phyloP scores from a whole-genome alignment of 1,140 invertebrate genomes.

The Cardiocondyla obscurior region DNA sequence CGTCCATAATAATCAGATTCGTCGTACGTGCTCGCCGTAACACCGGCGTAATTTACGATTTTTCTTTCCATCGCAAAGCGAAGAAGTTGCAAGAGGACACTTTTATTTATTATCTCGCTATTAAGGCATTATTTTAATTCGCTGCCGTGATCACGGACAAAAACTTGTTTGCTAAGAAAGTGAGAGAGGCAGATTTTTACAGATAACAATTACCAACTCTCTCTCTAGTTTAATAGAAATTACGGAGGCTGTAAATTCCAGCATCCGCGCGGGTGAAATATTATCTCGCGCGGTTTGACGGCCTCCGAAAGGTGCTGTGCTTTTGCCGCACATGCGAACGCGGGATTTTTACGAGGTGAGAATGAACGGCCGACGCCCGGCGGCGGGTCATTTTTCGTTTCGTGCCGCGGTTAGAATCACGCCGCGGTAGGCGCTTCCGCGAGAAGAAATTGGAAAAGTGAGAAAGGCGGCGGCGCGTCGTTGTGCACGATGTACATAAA shows the following conservation, averaged over 20 bases:
- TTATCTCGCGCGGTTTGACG: neutral
- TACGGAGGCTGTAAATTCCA: neutral
- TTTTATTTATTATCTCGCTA: neutral
- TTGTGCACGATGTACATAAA: slow-evolving; percentile 38
- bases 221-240: neutral
- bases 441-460: slow-evolving; percentile 67
- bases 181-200: neutral
- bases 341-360: neutral
- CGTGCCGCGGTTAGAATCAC: slow-evolving; percentile 43
- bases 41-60: neutral
- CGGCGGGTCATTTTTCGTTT: slow-evolving; percentile 46
- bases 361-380: slow-evolving; percentile 25
- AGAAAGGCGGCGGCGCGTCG: slow-evolving; percentile 53
- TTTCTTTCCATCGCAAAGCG: neutral
- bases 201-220: neutral
- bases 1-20: neutral
- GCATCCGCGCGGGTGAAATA: neutral
- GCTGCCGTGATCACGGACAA: neutral
- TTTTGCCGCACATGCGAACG: neutral
- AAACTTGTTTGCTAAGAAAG: neutral
- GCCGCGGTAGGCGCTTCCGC: slow-evolving; percentile 61
- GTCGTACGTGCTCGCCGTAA: neutral
- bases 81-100: neutral
- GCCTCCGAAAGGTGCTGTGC: neutral
- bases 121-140: slow-evolving; percentile 14